A percentile compares a stretch with the other conserved stretches of the same genome.
phyloP scores from a whole-genome alignment of 2,888 invertebrate genomes.

The Dasypolia templi region DNA sequence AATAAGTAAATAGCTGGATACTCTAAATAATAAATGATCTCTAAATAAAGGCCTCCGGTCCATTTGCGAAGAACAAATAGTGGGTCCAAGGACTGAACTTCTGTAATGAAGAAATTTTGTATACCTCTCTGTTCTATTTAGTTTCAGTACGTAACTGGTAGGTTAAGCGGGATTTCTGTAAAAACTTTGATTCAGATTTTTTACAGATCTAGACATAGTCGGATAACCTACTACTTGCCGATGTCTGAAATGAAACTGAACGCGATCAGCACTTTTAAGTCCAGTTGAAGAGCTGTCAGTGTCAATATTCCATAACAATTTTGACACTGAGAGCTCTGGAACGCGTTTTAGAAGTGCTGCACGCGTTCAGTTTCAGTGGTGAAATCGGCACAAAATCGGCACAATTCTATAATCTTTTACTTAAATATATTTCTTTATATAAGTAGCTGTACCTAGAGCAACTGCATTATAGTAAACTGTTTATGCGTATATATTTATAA shows the following conservation, averaged over 20 bases:
- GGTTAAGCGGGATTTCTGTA: neutral
- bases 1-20: conserved; percentile 67
- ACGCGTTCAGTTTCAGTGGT: too few relatives aligned
- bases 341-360: too few relatives aligned
- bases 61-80: conserved; percentile 52
- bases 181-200: neutral
- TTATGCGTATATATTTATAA: conserved; percentile 5
- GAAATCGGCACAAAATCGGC: too few relatives aligned
- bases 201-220: neutral
- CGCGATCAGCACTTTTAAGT: too few relatives aligned
- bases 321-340: too few relatives aligned
- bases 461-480: conserved; percentile 1
- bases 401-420: neutral
- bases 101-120: conserved; percentile 17
- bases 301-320: too few relatives aligned
- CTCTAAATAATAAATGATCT: conserved; percentile 71
- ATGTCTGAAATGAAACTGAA: too few relatives aligned
- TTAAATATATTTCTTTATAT: neutral
- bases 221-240: neutral
- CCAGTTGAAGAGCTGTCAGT: too few relatives aligned
- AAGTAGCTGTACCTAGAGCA: neutral
- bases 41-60: conserved; percentile 39
- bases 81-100: conserved; percentile 2
- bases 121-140: conserved; percentile 7
- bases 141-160: neutral